Evolutionary conservation across 2,113 vertebrate genomes (phyloP), one percentile per base, ranked within the genome.

Genomic region (Trichechus manatus): DNA sequence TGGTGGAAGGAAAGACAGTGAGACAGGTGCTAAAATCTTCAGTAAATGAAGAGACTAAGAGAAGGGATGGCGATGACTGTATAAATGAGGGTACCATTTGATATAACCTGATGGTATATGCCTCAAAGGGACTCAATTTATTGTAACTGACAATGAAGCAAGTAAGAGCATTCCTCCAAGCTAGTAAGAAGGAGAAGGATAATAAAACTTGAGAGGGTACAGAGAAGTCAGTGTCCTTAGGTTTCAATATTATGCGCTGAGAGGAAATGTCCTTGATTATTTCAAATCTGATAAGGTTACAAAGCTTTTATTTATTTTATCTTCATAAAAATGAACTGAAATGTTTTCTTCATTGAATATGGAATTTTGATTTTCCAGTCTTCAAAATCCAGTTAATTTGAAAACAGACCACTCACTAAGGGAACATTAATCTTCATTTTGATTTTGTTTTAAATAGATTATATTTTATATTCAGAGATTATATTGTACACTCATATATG

Each of bases 361-460:
- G 63, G 23, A 13, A 64, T 66, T 89, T 92, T 74, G 13, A 84
- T 80, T 47, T 89, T 59, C 63, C 31, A 84, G 13, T 72, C 33
- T 84, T 83, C 0, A 89, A 56, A 89, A 77, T 68, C 56, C n/a
- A 23, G 33, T 92, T 50, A 87, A 23, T 4, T 42, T 77, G 70
- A 68, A 91, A 53, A 82, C 59, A 82, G 36, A 72, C 50, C 25
- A 87, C 17, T 9, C 7, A 74, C 36, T 66, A 88, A 68, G 6
- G 33, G 77, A 85, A 92, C 70, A 56, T 56, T 56, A 17, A 17
- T 15, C 15, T 56, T 56, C 53, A 56, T 95, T 29, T 68, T 50
- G 77, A 56, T 95, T 29, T 68, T 50, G 77, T 44, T 95, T 93
- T 78, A 36, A 87, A n/a, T 31, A 74, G 27, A 80, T 56, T 25